Percentiles rank a stretch among this genome's conserved stretches.
Conservation (phyloP, 2,113 vertebrate species). For the Alethe castanea region DNA sequence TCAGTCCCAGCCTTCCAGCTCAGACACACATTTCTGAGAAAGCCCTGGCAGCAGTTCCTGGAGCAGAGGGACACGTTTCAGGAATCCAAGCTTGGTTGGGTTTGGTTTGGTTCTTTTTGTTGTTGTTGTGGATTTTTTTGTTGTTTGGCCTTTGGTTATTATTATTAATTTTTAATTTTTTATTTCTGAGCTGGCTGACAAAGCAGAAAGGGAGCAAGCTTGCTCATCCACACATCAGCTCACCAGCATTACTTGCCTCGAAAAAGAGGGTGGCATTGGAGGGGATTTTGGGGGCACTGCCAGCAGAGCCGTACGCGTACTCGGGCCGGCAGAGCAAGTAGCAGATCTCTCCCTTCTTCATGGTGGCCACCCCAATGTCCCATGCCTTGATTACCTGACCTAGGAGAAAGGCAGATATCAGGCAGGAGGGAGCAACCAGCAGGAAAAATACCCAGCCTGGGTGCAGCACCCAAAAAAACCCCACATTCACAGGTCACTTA, state of each 20-base stretch:
- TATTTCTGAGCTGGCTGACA: background rate
- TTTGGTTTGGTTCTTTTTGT: background rate
- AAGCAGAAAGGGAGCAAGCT: background rate
- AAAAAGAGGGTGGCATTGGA: conserved; percentile 88
- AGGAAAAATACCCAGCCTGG: background rate
- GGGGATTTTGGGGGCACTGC: conserved; percentile 90
- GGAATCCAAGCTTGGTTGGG: conserved; percentile 31
- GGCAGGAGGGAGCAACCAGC: background rate
- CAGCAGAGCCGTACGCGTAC: conserved; percentile 86
- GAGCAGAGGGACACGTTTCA: conserved; percentile 68
- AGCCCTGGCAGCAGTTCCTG: conserved; percentile 56
- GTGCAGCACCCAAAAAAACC: background rate
- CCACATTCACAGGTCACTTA: background rate
- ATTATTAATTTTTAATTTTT: background rate
- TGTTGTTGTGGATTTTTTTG: background rate
- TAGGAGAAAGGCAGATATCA: conserved; percentile 57
- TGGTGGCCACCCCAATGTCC: conserved; percentile 90
- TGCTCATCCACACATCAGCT: background rate
- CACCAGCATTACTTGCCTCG: conserved; percentile 73
- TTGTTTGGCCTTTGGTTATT: background rate
- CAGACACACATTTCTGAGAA: conserved; percentile 73
- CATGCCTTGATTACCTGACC: conserved; percentile 95
- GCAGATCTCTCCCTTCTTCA: conserved; percentile 92
- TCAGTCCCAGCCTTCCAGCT: conserved; percentile 35
- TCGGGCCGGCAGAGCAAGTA: conserved; percentile 87